A percentile compares a stretch with the other conserved stretches of the same genome.
These are phyloP conservation scores for Narcine bancroftii DNA, from an alignment of 2,113 vertebrate genomes.

Conservation along the genomic window DNA sequence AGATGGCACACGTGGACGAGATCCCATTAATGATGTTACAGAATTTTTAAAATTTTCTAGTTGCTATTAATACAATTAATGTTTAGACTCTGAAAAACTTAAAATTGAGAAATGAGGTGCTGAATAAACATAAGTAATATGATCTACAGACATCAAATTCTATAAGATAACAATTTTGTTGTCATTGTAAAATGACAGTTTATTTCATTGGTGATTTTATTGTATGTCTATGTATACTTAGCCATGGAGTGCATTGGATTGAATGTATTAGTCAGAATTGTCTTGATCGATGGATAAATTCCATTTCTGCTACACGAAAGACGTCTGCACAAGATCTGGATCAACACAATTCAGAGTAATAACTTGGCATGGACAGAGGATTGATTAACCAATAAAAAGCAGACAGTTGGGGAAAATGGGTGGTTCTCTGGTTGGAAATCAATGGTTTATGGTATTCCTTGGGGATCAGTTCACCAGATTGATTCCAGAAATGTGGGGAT, in stretches of 20 bases:
- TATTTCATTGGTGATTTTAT: neutral
- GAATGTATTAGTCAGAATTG: neutral
- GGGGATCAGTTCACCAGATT: no score
- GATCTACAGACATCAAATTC: neutral
- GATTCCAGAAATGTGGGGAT: no score
- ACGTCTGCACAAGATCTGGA: no score
- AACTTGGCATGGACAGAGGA: no score
- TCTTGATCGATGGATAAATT: no score
- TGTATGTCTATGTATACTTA: no score
- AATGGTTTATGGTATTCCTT: no score
- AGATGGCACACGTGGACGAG: neutral
- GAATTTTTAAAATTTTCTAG: neutral
- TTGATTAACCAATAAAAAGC: no score
- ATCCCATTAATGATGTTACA: neutral
- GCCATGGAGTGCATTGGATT: neutral
- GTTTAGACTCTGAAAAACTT: neutral
- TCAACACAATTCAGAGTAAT: no score
- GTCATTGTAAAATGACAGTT: neutral
- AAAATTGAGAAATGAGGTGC: neutral
- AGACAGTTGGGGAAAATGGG: no score
- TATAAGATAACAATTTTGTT: neutral
- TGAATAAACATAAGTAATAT: neutral
- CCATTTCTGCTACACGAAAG: no score
- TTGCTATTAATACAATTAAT: neutral
- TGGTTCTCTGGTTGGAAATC: no score